Percentiles rank a stretch among this genome's conserved stretches.
Evolutionary conservation across 2,797 vertebrate species (phyloP).

Genomic region (Mareca penelope): DNA sequence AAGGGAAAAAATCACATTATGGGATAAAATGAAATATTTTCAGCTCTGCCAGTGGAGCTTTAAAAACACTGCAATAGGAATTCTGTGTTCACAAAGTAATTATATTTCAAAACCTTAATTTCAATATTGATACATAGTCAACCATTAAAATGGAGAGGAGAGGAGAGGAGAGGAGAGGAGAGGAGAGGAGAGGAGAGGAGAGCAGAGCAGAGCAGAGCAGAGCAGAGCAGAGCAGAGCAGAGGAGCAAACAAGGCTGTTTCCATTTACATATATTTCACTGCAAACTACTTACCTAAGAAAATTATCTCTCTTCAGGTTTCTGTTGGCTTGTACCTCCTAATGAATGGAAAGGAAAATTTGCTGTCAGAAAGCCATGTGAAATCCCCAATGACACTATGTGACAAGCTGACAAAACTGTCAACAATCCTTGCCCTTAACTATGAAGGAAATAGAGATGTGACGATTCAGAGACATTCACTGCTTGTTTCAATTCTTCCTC

Average conservation of each 20-base stretch:
- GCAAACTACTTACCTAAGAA: neutral
- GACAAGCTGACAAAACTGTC: constrained; percentile 48
- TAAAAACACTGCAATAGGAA: constrained; percentile 44
- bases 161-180: too few species aligned
- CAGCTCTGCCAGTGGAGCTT: constrained; percentile 41
- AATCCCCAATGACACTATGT: neutral
- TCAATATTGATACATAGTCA: constrained; percentile 19
- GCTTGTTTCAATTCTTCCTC: constrained; percentile 17
- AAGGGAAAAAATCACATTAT: constrained; percentile 79
- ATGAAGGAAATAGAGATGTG: constrained; percentile 39
- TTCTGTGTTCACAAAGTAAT: constrained; percentile 22
- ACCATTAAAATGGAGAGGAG: neutral
- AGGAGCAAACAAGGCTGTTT: neutral
- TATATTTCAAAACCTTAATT: constrained; percentile 9
- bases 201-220: too few species aligned
- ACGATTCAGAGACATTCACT: constrained; percentile 21
- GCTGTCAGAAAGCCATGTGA: constrained; percentile 1
- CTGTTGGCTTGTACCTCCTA: neutral
- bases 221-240: too few species aligned
- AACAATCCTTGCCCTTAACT: constrained; percentile 35
- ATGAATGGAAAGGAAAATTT: constrained; percentile 57
- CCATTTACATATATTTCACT: constrained; percentile 5
- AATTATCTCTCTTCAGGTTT: neutral
- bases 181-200: too few species aligned
- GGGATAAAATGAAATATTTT: constrained; percentile 76